Evolutionary conservation across 2,888 invertebrate species (phyloP).

Genomic region (Megastigmus dorsalis): DNA sequence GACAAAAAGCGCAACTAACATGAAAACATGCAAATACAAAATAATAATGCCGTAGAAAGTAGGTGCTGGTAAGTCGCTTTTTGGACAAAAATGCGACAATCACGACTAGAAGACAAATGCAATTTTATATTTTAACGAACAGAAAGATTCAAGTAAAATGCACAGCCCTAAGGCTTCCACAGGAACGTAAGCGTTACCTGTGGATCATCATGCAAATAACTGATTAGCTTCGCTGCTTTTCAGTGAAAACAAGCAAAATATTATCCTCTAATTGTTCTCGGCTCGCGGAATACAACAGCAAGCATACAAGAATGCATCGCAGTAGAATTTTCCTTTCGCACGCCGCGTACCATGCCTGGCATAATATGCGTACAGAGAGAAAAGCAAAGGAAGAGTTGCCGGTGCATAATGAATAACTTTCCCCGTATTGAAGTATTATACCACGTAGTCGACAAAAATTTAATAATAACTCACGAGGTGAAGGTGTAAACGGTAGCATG

Average conservation of each 20-base stretch:
- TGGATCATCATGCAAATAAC: conserved; percentile 49
- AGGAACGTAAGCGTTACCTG: conserved; percentile 24
- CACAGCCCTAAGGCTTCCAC: conserved; percentile 19
- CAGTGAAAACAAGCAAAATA: conserved; percentile 45
- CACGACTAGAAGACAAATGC: neutral
- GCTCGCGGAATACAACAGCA: conserved; percentile 34
- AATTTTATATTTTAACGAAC: conserved; percentile 19
- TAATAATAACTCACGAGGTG: conserved; percentile 62
- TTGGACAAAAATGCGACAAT: conserved; percentile 16
- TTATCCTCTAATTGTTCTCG: conserved; percentile 44
- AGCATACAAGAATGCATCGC: conserved; percentile 42
- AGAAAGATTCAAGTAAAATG: conserved; percentile 25
- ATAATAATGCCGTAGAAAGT: conserved; percentile 42
- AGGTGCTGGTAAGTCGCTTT: conserved; percentile 44
- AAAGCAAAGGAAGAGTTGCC: conserved; percentile 26
- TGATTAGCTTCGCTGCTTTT: conserved; percentile 45
- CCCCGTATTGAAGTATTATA: conserved; percentile 21
- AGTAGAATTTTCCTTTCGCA: conserved; percentile 52
- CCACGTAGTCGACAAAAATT: conserved; percentile 32
- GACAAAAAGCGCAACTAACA: conserved; percentile 35
- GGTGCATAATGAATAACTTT: conserved; percentile 43
- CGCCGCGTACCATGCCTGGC: conserved; percentile 42
- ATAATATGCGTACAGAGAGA: conserved; percentile 36
- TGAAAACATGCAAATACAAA: conserved; percentile 30
- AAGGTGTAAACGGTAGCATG: conserved; percentile 68